phyloP scores from a whole-genome alignment of 2,797 vertebrate species.

The Notoglanidium macrostoma region DNA sequence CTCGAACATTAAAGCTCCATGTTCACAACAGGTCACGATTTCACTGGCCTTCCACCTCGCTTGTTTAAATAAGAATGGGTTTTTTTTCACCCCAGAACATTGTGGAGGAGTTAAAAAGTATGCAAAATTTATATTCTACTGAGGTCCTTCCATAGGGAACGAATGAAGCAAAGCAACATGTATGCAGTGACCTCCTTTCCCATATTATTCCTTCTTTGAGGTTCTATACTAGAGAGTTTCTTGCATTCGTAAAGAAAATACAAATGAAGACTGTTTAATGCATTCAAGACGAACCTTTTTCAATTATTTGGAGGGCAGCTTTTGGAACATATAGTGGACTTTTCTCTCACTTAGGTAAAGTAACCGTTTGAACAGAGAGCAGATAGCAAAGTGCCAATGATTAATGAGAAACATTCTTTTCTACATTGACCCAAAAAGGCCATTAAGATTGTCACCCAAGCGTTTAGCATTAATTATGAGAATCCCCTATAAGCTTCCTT shows the following conservation, averaged over 20 bases:
- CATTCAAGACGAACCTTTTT: neutral
- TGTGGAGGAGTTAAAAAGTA: conserved; percentile 8
- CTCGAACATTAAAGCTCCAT: neutral
- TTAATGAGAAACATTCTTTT: conserved; percentile 76
- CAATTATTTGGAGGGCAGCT: conserved; percentile 11
- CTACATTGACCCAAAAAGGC: conserved; percentile 75
- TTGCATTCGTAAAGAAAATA: neutral
- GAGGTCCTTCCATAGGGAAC: neutral
- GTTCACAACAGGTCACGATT: conserved; percentile 3
- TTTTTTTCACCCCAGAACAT: neutral
- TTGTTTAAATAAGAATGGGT: conserved; percentile 28
- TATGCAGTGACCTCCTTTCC: neutral
- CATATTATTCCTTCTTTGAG: neutral
- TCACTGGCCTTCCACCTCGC: conserved; percentile 11
- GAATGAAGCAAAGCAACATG: neutral
- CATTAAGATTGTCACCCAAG: conserved; percentile 76
- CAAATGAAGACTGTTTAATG: conserved; percentile 12
- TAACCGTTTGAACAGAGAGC: conserved; percentile 46
- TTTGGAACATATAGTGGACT: conserved; percentile 17
- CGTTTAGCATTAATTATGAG: conserved; percentile 76
- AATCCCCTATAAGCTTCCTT: conserved; percentile 70
- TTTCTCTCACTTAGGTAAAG: conserved; percentile 12
- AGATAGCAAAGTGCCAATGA: conserved; percentile 66
- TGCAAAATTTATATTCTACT: neutral
- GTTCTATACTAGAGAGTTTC: neutral